Conservation (phyloP, 1,140 invertebrate genomes). For the Ceratoteleas bidentatus region DNA sequence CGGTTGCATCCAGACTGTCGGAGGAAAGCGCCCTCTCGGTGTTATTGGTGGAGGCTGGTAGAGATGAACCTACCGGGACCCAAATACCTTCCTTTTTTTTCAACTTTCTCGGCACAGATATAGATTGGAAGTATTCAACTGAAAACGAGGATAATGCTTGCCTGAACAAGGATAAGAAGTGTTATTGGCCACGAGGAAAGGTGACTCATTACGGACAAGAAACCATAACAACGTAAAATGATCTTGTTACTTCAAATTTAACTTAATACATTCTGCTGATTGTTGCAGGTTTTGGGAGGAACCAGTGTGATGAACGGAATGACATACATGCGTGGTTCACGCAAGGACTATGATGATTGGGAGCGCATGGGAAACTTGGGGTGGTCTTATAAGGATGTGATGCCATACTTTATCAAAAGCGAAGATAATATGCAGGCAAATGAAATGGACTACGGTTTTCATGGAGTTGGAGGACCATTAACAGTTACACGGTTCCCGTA, state of each 20-base stretch:
- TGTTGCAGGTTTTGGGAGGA: constrained; percentile 89
- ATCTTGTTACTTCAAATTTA: too few species aligned
- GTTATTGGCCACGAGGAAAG: constrained; percentile 93
- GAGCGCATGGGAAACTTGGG: constrained; percentile 90
- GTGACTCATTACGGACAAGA: too few species aligned
- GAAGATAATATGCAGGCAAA: constrained; percentile 91
- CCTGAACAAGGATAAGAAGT: constrained; percentile 87
- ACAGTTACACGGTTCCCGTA: constrained; percentile 92
- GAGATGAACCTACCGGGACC: constrained; percentile 90
- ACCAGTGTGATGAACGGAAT: constrained; percentile 98
- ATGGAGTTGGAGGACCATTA: constrained; percentile 88
- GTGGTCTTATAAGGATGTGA: constrained; percentile 94
- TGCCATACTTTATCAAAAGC: constrained; percentile 93
- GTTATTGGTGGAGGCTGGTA: constrained; percentile 90
- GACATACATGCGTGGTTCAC: constrained; percentile 97
- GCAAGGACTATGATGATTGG: constrained; percentile 95
- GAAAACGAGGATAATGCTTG: constrained; percentile 93
- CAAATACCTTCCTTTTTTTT: constrained; percentile 93
- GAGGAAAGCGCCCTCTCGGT: constrained; percentile 90
- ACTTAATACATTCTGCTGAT: too few species aligned
- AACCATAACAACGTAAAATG: too few species aligned
- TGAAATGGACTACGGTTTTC: constrained; percentile 88
- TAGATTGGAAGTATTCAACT: constrained; percentile 94
- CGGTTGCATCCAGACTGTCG: constrained; percentile 90
- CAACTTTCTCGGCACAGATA: constrained; percentile 90